Evolutionary conservation across 2,797 vertebrate species (phyloP), one percentile per base, ranked within the genome.

Genomic region (Notoglanidium macrostoma): DNA sequence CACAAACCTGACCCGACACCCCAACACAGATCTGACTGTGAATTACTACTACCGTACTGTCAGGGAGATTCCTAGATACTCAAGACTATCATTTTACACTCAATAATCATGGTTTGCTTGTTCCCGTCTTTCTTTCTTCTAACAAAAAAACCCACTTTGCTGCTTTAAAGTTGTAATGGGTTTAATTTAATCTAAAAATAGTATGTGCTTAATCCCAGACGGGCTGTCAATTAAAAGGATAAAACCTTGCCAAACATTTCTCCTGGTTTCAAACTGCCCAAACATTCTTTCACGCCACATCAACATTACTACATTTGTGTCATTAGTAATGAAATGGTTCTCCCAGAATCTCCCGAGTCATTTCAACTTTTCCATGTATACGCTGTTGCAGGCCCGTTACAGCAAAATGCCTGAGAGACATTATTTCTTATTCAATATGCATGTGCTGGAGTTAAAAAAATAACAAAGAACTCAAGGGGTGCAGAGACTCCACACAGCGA

Each of bases 401-500:
- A 14, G 67, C 11, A 10, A n/a, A 65, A 67, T n/a, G 5, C 26
- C 49, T 46, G 76, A 57, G 57, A 78, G 76, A 10, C 10, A 2
- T 59, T 35, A 23, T 59, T 59, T 11, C 35, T 29, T 59, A 1
- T 70, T 80, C 51, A 35, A 55, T 46, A 19, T 32, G 32, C 14
- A 9, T 44, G 17, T 59, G 63, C 26, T 49, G 35, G 35, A 81
- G 65, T 9, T 78, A 5, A 32, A 35, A 46, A 46, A 54, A 46
- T 32, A 29, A 59, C 9, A 68, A 61, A 49, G 9, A 81, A 44
- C 54, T 49, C 54, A 19, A 57, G 65, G 63, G 74, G 67, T 84
- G 44, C 87, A 80, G 68, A 89, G 88, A 86, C 85, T 78, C 86
- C 80, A 86, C 81, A 77, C 40, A 35, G 59, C 26, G 83, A 80